Base-by-base conservation (phyloP, 2,888 invertebrate species). In the Buathra laborator region DNA sequence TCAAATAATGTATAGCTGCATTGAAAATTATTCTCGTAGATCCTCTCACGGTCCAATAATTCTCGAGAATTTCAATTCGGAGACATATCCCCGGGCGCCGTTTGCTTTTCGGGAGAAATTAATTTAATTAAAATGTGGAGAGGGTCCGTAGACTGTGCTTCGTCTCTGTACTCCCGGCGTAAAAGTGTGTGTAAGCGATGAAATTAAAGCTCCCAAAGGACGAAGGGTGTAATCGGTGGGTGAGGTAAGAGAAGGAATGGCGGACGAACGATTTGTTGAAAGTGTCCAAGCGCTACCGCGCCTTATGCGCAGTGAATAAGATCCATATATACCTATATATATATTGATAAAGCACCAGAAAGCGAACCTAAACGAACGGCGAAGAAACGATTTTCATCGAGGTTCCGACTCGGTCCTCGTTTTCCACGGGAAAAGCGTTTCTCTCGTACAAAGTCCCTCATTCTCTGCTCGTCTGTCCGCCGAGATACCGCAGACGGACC, bases 301-400 rank as follows among this genome's bases (percentile, higher is more conserved):
- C 56, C 19, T 74, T n/a, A 62, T 62, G 62, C 74, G 62, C 46
- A 29, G 62, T 16, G 16, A 29, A 59, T 46, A 44, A 59, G 32
- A 48, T 24, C 37, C 44, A 62, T 14, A 67, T 67, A 44, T 32
- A 77, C 24, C 5, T 53, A 70, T 46, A 76, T 71, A 14, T 70
- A 19, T 67, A 46, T 76, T 48, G 24, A 44, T 68, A 14, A n/a
- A 66, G 16, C 29, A 78, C 77, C 16, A 72, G 48, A 78, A 29
- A 44, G 19, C 14, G 53, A 67, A 72, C 32, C 67, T 19, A 43
- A 83, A 62, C 71, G 37, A 14, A 43, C n/a, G 67, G 74, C 59
- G 81, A 81, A 24, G 67, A 74, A 81, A 74, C 81, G 67, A 59
- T 74, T 68, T 67, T 53, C 74, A 37, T 81, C 81, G 51, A 53